Evolutionary conservation across 2,797 vertebrate species (phyloP), one percentile per base, ranked within the genome.

Genomic region (Danio albolineatus): DNA sequence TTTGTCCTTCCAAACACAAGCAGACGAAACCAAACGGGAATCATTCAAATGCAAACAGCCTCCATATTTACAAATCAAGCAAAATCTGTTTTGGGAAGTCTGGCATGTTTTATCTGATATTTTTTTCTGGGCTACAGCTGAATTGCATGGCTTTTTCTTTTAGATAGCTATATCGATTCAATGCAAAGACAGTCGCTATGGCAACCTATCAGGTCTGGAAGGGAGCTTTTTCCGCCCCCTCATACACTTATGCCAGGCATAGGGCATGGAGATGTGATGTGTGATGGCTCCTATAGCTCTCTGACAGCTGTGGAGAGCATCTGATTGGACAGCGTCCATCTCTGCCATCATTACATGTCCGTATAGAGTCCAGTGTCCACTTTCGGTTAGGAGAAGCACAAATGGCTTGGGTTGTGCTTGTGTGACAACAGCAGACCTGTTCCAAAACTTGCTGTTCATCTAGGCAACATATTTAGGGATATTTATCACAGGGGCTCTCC

Each of bases 161-260:
- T 76, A 78, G 36, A 53, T 48, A 17, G 69, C 49, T 83, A 89
- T 84, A 91, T 89, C 46, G 85, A 93, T 90, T 92, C 86, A 91
- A 93, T 92, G 91, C 91, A 91, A 91, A 93, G 91, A 85, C 90
- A 90, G 92, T 95, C 87, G 14, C 92, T 87, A 94, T 95, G 91
- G 93, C 90, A 95, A 95, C 93, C 88, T 90, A 90, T 90, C 90
- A 90, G 91, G 86, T 87, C 86, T 89, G 85, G 86, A 91, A 75
- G 72, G 88, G 89, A 85, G 67, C 85, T 85, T 28, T 88, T 90
- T 88, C 83, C 84, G 85, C 90, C 87, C 85, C 88, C 82, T 78
- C 73, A 59, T 54, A 65, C 80, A 78, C 78, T 67, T 73, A 80
- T 79, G 73, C 64, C 64, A 81, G 77, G 75, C 79, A 78, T 78